These are phyloP conservation scores for Drosophila phalerata DNA, from an alignment of 2,888 invertebrate genomes.

Conservation along the genomic window DNA sequence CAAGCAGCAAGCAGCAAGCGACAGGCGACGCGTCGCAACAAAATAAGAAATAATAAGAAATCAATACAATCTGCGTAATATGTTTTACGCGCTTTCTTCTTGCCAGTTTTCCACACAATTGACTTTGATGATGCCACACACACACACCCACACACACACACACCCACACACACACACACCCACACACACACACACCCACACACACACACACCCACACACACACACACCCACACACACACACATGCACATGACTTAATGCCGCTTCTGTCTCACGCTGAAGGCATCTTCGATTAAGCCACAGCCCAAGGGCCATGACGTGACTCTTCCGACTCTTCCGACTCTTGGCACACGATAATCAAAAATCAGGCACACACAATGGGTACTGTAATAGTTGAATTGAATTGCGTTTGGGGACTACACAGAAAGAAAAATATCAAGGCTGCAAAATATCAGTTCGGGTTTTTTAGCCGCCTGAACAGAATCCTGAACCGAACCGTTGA, in stretches of 20 bases:
- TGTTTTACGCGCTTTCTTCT: constrained; percentile 71
- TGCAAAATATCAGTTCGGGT: too few species aligned
- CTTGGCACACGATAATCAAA: constrained; percentile 68
- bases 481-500: too few species aligned
- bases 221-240: not conserved
- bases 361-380: constrained; percentile 74
- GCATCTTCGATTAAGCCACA: constrained; percentile 72
- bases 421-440: too few species aligned
- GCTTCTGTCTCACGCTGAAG: constrained; percentile 27
- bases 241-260: not conserved
- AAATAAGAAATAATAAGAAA: constrained; percentile 79
- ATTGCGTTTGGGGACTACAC: constrained; percentile 62
- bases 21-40: constrained; percentile 43
- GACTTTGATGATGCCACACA: constrained; percentile 80
- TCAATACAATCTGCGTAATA: constrained; percentile 80
- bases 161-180: not conserved
- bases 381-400: constrained; percentile 77
- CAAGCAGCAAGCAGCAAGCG: not conserved
- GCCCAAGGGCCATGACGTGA: constrained; percentile 72
- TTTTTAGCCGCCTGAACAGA: too few species aligned
- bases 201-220: not conserved
- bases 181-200: not conserved
- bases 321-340: constrained; percentile 43
- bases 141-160: too few species aligned
- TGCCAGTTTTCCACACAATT: constrained; percentile 84